A percentile compares a stretch with the other conserved stretches of the same genome.
phyloP scores from a whole-genome alignment of 2,113 vertebrate species.

The Corythoichthys intestinalis region DNA sequence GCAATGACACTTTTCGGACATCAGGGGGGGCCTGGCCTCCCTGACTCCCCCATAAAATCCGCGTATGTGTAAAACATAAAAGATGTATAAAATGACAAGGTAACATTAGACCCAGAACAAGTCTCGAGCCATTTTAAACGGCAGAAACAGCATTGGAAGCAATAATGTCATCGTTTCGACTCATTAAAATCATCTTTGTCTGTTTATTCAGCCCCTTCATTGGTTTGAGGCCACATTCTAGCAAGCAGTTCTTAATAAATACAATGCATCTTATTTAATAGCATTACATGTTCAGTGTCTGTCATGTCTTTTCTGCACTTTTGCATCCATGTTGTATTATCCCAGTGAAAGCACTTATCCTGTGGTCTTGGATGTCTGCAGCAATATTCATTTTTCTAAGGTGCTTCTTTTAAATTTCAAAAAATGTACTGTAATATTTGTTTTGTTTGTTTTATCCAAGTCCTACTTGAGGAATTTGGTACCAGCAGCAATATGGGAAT shows the following conservation, averaged over 20 bases:
- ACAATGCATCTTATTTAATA: background rate
- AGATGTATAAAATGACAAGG: too few species aligned
- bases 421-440: background rate
- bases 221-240: background rate
- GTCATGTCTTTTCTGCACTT: background rate
- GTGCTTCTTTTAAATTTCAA: background rate
- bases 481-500: background rate
- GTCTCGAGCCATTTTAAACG: background rate
- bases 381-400: background rate
- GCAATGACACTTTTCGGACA: too few species aligned
- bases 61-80: too few species aligned
- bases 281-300: background rate
- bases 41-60: too few species aligned
- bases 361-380: background rate
- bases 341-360: too few species aligned
- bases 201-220: background rate
- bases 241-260: background rate
- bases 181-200: background rate
- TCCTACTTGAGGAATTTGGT: background rate
- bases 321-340: background rate
- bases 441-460: background rate
- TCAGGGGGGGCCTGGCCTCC: too few species aligned
- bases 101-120: too few species aligned
- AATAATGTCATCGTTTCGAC: background rate
- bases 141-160: background rate